phyloP scores from a whole-genome alignment of 1,140 invertebrate species.

The Doryteuthis pealeii region DNA sequence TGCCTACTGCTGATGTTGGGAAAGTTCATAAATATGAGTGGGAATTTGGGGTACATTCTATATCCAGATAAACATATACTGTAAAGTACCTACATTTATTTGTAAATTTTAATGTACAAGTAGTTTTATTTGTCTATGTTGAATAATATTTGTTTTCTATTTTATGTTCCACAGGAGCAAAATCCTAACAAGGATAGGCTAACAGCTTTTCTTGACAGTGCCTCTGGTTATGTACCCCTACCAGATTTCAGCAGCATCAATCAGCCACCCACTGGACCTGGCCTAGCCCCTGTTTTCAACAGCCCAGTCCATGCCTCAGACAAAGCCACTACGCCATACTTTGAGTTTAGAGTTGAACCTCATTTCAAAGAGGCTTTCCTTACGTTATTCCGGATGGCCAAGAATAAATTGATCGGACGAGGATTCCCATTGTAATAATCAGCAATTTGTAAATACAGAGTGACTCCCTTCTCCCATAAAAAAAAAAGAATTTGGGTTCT shows the following conservation, averaged over 20 bases:
- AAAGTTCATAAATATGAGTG: no score
- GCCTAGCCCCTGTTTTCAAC: constrained; percentile 23
- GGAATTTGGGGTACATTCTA: no score
- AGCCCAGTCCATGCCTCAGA: neutral
- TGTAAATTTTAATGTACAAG: no score
- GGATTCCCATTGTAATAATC: constrained; percentile 35
- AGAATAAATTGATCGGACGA: constrained; percentile 28
- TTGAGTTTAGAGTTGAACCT: constrained; percentile 34
- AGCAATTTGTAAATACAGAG: no score
- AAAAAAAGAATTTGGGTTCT: no score
- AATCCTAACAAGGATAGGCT: constrained; percentile 39
- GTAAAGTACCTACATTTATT: no score
- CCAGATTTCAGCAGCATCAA: constrained; percentile 9
- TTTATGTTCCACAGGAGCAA: constrained; percentile 23
- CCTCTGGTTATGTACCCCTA: constrained; percentile 27
- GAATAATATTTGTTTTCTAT: neutral
- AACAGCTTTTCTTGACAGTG: constrained; percentile 38
- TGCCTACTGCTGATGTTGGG: no score
- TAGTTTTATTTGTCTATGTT: no score
- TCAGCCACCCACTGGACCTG: constrained; percentile 22
- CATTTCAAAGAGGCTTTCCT: constrained; percentile 31
- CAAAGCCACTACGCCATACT: constrained; percentile 19
- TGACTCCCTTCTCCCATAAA: no score
- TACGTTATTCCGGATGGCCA: constrained; percentile 30
- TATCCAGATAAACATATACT: no score